Percentiles rank a stretch among this genome's conserved stretches.
phyloP scores from a whole-genome alignment of 2,113 vertebrate species.

The human region DNA sequence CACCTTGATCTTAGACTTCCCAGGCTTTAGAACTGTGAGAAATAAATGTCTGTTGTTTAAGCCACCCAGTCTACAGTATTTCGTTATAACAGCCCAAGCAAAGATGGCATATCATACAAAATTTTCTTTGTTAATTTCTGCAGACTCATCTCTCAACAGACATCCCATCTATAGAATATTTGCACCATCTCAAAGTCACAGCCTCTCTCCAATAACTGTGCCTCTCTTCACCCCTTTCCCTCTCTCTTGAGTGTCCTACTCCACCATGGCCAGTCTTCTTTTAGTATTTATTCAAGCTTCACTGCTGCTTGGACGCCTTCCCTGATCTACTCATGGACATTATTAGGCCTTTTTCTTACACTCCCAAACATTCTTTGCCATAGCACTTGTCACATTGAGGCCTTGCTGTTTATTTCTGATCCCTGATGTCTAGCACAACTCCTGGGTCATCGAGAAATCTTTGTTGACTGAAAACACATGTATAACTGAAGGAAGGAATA shows the following conservation, averaged over 20 bases:
- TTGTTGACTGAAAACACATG: neutral
- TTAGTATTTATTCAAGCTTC: neutral
- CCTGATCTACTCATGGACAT: neutral
- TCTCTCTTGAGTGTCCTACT: neutral
- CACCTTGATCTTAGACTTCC: neutral
- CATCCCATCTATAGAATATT: neutral
- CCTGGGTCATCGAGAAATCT: neutral
- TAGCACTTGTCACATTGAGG: neutral
- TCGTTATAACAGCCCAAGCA: neutral
- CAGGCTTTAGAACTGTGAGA: neutral
- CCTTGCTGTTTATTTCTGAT: neutral
- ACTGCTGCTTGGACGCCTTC: neutral
- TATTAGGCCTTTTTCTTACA: neutral
- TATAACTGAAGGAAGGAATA: neutral
- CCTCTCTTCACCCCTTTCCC: neutral
- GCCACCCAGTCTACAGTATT: neutral
- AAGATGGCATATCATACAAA: neutral
- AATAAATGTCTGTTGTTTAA: neutral
- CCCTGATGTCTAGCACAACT: neutral
- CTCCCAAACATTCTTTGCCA: neutral
- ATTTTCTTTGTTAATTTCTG: neutral
- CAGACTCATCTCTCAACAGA: neutral
- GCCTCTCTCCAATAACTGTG: neutral
- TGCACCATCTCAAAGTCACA: neutral
- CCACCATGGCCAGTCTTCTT: neutral